These are phyloP conservation scores for Apeltes quadracus DNA, from an alignment of 2,113 vertebrate genomes.

Conservation along the genomic window DNA sequence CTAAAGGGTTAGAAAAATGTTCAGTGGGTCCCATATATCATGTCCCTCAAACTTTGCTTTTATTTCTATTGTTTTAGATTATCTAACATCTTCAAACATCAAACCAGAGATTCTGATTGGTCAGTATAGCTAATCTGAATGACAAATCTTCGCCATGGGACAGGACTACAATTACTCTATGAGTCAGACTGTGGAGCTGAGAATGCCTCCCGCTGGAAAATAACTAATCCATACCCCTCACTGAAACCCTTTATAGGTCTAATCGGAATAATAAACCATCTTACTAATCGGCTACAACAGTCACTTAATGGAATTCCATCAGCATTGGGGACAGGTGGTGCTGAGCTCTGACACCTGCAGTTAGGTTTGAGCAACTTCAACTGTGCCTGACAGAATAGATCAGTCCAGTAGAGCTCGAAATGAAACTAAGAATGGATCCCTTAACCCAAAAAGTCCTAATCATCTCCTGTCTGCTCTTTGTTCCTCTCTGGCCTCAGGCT, in stretches of 20 bases:
- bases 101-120: not conserved
- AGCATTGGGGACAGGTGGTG: conserved; percentile 37
- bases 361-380: conserved; percentile 1
- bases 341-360: conserved; percentile 22
- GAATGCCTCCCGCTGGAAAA: conserved; percentile 35
- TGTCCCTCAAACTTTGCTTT: not conserved
- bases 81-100: not conserved
- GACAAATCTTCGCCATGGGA: not conserved
- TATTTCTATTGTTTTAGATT: not conserved
- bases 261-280: conserved; percentile 60
- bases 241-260: conserved; percentile 42
- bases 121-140: not conserved
- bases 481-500: conserved; percentile 22
- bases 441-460: conserved; percentile 36
- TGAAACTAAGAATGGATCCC: conserved; percentile 42
- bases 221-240: conserved; percentile 45
- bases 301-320: conserved; percentile 52
- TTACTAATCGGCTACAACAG: conserved; percentile 41
- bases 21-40: not conserved
- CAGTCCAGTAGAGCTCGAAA: conserved; percentile 27
- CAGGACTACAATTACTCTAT: conserved; percentile 20
- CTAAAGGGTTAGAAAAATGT: not conserved
- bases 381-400: conserved; percentile 32
- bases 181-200: conserved; percentile 33
- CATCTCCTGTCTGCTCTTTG: conserved; percentile 43